phyloP scores from a whole-genome alignment of 2,797 vertebrate genomes.

The Staurois parvus region DNA sequence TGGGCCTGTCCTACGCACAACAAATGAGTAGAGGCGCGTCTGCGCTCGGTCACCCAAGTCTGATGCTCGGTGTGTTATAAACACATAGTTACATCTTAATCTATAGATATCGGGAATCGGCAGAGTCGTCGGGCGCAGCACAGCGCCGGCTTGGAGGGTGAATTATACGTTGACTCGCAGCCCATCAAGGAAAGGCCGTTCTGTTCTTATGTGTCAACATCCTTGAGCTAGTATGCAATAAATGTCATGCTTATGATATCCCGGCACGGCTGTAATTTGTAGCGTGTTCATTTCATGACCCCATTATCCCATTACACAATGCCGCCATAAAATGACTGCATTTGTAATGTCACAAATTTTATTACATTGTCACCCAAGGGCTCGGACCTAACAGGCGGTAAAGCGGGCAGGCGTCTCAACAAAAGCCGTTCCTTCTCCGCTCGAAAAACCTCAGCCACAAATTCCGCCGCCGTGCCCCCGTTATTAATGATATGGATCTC shows the following conservation, averaged over 20 bases:
- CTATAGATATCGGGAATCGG: too few relatives aligned
- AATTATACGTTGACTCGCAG: slow-evolving; percentile 75
- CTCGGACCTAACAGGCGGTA: slow-evolving; percentile 67
- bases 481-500: slow-evolving; percentile 81
- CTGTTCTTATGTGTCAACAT: slow-evolving; percentile 77
- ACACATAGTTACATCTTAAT: too few relatives aligned
- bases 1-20: too few relatives aligned
- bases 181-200: slow-evolving; percentile 72
- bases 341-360: slow-evolving; percentile 63
- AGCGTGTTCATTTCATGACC: slow-evolving; percentile 67
- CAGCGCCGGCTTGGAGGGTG: slow-evolving; percentile 46
- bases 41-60: too few relatives aligned
- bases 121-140: too few relatives aligned
- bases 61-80: too few relatives aligned
- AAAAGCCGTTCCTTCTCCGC: slow-evolving; percentile 59
- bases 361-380: not conserved
- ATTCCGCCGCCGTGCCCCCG: not conserved
- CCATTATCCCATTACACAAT: slow-evolving; percentile 72
- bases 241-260: slow-evolving; percentile 76
- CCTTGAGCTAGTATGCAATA: slow-evolving; percentile 73
- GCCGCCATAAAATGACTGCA: slow-evolving; percentile 72
- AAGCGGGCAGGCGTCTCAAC: slow-evolving; percentile 74
- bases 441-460: not conserved
- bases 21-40: too few relatives aligned
- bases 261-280: slow-evolving; percentile 73